Percentiles rank a stretch among this genome's conserved stretches.
Conservation (phyloP, 92 coral and sea anemone genomes). For the Anthopleura xanthogrammica region DNA sequence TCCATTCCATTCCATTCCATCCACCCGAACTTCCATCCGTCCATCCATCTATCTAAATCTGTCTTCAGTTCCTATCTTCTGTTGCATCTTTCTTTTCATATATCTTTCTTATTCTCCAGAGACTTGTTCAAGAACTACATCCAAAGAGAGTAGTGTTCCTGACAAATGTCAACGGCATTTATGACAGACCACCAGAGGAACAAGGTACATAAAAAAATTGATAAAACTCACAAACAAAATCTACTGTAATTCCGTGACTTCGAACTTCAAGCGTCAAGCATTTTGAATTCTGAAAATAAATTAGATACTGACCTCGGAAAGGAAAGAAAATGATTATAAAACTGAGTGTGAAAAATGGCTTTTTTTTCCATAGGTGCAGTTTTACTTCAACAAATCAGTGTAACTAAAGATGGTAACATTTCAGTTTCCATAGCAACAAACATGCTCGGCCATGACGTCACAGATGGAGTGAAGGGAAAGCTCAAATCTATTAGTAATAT, state of each 20-base stretch:
- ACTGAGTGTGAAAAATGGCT: background rate
- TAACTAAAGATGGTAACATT: conserved; percentile 52
- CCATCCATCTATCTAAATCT: background rate
- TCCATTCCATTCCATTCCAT: background rate
- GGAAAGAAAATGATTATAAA: no score
- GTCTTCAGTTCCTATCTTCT: background rate
- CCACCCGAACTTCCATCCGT: background rate
- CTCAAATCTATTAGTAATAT: conserved; percentile 68
- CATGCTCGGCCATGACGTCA: conserved; percentile 66
- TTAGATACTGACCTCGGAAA: no score
- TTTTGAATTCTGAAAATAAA: no score
- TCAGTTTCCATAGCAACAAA: conserved; percentile 70
- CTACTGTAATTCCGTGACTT: no score
- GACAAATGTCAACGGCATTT: conserved; percentile 80
- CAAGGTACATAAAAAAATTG: conserved; percentile 39
- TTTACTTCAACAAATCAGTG: conserved; percentile 50
- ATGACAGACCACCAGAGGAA: conserved; percentile 66
- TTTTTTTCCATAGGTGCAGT: conserved; percentile 45
- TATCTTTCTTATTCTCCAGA: conserved; percentile 21
- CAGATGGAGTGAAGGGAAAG: conserved; percentile 78
- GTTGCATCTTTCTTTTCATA: background rate
- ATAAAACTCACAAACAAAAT: background rate
- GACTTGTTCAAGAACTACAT: conserved; percentile 51
- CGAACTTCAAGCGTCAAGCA: no score
- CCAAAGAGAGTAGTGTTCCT: conserved; percentile 84